These are phyloP conservation scores for Sarcophilus harrisii DNA, from an alignment of 2,797 vertebrate species.

Conservation along the genomic window DNA sequence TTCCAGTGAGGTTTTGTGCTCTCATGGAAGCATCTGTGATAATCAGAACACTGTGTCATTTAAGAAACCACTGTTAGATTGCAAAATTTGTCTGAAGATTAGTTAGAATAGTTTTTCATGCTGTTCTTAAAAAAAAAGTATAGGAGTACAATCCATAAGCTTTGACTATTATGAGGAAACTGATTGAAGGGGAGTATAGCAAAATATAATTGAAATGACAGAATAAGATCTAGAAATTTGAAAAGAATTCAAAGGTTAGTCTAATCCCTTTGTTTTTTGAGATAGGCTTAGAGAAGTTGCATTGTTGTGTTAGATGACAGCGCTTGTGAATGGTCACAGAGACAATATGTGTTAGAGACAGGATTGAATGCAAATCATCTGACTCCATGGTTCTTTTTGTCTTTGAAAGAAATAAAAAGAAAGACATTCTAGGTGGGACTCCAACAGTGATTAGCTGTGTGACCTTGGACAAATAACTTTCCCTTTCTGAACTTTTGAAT, in stretches of 20 bases:
- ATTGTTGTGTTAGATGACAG: neutral
- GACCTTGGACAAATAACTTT: neutral
- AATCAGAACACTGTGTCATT: neutral
- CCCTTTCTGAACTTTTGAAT: neutral
- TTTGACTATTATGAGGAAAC: neutral
- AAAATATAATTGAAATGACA: neutral
- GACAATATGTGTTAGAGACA: neutral
- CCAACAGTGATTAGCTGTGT: neutral
- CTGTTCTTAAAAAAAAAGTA: no score
- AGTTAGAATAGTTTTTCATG: neutral
- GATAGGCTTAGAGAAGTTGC: neutral
- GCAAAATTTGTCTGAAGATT: neutral
- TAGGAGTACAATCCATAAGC: neutral
- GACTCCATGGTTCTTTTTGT: neutral
- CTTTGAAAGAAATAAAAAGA: neutral
- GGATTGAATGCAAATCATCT: neutral
- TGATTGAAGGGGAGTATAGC: neutral
- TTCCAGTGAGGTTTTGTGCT: neutral
- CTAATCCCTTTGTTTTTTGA: neutral
- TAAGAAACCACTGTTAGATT: neutral
- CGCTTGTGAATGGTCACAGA: neutral
- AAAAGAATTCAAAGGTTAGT: neutral
- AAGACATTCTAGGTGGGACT: neutral
- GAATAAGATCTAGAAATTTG: neutral
- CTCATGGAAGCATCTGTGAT: neutral